Percentiles rank a stretch among this genome's conserved stretches.
These are phyloP conservation scores for Eupsilia transversa DNA, from an alignment of 2,888 invertebrate genomes.

Conservation along the genomic window DNA sequence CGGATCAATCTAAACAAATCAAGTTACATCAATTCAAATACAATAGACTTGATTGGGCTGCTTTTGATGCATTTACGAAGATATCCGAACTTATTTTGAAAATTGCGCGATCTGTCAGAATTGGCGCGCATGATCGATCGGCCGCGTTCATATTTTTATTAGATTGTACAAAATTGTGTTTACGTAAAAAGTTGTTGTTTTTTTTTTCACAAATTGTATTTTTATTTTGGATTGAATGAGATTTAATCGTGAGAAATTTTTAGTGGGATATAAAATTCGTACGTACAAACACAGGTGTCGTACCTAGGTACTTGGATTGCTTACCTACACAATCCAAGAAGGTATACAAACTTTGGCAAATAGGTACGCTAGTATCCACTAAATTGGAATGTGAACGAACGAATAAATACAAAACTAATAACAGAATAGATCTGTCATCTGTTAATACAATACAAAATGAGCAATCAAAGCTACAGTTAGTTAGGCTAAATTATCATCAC, in stretches of 20 bases:
- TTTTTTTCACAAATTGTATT: slow-evolving; percentile 1
- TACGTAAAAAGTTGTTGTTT: slow-evolving; percentile 43
- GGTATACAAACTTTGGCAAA: neutral
- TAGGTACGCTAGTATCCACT: neutral
- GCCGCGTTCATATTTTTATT: slow-evolving; percentile 57
- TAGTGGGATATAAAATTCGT: neutral
- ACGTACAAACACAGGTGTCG: slow-evolving; percentile 13
- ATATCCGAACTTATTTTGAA: slow-evolving; percentile 78
- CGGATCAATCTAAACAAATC: slow-evolving; percentile 85
- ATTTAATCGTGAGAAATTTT: slow-evolving; percentile 49
- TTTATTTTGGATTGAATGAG: slow-evolving; percentile 22
- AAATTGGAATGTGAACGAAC: neutral
- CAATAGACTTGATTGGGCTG: slow-evolving; percentile 83
- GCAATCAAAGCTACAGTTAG: neutral
- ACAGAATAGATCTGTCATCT: neutral
- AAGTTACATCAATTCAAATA: slow-evolving; percentile 74
- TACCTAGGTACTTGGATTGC: too few species aligned
- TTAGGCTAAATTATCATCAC: neutral
- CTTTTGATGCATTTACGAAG: slow-evolving; percentile 76
- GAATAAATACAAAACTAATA: neutral
- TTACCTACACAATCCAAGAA: neutral
- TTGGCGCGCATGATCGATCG: slow-evolving; percentile 80
- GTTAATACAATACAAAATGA: neutral
- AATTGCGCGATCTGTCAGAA: slow-evolving; percentile 79
- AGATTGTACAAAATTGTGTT: slow-evolving; percentile 56